A percentile compares a stretch with the other conserved stretches of the same genome.
Conservation (phyloP, 2,888 invertebrate species). For the Protodeltote pygarga region DNA sequence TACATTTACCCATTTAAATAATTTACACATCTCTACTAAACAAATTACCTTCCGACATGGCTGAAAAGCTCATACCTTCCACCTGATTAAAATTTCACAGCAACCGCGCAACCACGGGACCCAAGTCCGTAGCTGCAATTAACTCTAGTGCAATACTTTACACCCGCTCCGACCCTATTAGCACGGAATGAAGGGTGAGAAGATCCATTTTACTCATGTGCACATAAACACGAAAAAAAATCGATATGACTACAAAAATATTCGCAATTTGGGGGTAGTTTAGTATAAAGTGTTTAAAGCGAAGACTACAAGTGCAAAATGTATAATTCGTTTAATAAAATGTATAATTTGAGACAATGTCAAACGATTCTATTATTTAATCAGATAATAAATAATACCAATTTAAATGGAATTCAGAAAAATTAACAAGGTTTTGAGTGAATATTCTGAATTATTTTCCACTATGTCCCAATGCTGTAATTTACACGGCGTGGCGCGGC, state of each 20-base stretch:
- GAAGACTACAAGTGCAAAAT: not conserved
- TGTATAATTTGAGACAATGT: too few species aligned
- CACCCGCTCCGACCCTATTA: constrained; percentile 21
- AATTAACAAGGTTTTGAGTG: too few species aligned
- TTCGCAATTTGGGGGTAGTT: too few species aligned
- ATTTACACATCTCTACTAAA: not conserved
- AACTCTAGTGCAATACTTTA: constrained; percentile 37
- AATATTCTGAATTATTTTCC: too few species aligned
- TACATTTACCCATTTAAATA: too few species aligned
- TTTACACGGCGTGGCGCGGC: too few species aligned
- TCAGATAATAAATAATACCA: too few species aligned
- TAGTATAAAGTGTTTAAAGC: not conserved
- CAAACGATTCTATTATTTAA: too few species aligned
- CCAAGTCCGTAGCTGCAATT: constrained; percentile 33
- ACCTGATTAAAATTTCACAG: constrained; percentile 28
- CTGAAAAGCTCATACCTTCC: constrained; percentile 19
- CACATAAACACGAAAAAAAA: not conserved
- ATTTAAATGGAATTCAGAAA: too few species aligned
- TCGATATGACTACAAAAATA: not conserved
- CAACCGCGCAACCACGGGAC: not conserved
- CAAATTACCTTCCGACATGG: not conserved
- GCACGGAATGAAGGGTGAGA: constrained; percentile 13
- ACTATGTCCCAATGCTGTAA: too few species aligned
- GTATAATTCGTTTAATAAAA: too few species aligned
- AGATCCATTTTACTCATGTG: constrained; percentile 18